Conservation (phyloP, 2,888 invertebrate species). For the Cantharis rustica region DNA sequence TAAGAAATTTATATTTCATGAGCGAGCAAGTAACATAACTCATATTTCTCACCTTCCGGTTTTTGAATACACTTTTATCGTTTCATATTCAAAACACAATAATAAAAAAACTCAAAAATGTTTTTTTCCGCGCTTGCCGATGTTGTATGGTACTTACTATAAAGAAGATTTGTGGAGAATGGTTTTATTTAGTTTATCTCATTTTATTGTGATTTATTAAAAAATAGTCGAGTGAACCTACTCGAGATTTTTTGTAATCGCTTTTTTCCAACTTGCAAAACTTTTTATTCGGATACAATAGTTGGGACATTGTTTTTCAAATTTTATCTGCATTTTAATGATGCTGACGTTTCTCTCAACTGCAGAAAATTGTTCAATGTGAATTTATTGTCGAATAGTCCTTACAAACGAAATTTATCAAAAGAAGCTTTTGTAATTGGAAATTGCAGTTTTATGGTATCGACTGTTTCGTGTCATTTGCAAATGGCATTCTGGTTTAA, state of each 20-base stretch:
- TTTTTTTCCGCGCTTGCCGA: not conserved
- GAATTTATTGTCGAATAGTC: not conserved
- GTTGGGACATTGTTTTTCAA: not conserved
- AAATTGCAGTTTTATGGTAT: not conserved
- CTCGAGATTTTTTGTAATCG: not conserved
- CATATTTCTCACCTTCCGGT: conserved; percentile 28
- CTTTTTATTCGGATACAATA: not conserved
- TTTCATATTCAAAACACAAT: conserved; percentile 21
- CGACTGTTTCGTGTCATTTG: not conserved
- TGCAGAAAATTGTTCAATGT: not conserved
- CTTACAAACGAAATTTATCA: not conserved
- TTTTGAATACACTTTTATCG: conserved; percentile 21
- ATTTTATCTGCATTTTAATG: conserved; percentile 1
- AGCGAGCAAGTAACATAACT: conserved; percentile 8
- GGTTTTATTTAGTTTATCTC: conserved; percentile 19
- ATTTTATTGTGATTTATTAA: conserved; percentile 14
- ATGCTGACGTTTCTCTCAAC: not conserved
- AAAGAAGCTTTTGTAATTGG: not conserved
- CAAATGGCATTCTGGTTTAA: not conserved
- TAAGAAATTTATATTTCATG: not conserved
- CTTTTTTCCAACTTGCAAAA: not conserved
- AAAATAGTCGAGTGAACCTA: not conserved
- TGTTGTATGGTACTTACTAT: not conserved
- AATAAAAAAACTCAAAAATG: conserved; percentile 23
- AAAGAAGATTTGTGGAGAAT: conserved; percentile 21